These are phyloP conservation scores for Hirtodrosophila trivittata DNA, from an alignment of 2,888 invertebrate genomes.

Conservation along the genomic window DNA sequence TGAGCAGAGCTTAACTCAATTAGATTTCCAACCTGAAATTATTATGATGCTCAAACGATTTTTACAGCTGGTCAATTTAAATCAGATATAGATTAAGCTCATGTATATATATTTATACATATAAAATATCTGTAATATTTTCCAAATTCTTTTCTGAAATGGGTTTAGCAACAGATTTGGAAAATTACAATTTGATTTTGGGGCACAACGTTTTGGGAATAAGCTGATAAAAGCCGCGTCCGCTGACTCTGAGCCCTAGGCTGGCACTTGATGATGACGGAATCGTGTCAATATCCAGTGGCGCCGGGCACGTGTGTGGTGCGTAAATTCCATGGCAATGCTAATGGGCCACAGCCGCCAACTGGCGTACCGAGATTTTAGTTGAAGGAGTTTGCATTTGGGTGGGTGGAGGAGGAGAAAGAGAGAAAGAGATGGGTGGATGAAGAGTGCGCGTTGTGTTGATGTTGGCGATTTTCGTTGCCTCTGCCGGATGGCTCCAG, in stretches of 20 bases:
- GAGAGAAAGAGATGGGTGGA: not conserved
- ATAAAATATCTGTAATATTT: too few species aligned
- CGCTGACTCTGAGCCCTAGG: conserved; percentile 8
- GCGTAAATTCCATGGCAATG: conserved; percentile 67
- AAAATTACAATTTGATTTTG: conserved; percentile 48
- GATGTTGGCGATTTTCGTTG: conserved; percentile 52
- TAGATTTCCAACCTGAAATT: too few species aligned
- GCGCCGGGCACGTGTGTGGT: conserved; percentile 52
- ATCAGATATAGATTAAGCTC: too few species aligned
- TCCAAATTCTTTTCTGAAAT: too few species aligned
- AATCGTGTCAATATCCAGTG: conserved; percentile 71
- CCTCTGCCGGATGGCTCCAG: conserved; percentile 28
- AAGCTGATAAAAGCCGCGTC: conserved; percentile 26
- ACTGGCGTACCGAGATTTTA: conserved; percentile 67
- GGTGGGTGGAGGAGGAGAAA: not conserved
- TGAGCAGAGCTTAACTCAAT: too few species aligned
- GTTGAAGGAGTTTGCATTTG: conserved; percentile 42
- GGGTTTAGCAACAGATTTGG: not conserved
- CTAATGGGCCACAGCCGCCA: conserved; percentile 61
- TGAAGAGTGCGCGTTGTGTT: conserved; percentile 19
- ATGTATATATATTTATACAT: too few species aligned
- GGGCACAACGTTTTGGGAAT: conserved; percentile 22
- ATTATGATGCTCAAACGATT: too few species aligned
- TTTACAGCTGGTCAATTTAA: too few species aligned
- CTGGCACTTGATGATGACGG: conserved; percentile 64